Base-by-base conservation (phyloP, 2,113 vertebrate genomes). In the Thalassarche chlororhynchos region DNA sequence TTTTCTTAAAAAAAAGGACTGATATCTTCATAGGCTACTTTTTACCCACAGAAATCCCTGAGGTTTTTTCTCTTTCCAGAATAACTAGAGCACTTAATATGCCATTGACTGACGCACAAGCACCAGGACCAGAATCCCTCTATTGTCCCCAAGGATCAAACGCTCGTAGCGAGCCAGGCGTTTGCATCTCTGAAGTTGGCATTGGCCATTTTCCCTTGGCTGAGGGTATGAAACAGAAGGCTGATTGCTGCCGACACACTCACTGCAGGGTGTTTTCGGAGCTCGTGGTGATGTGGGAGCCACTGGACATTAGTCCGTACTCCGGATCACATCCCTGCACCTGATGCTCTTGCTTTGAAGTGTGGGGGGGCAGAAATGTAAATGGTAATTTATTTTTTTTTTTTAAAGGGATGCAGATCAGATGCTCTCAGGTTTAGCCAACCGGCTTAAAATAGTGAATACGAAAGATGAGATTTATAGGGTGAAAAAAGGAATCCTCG, bases 321-420 rank as follows among this genome's bases (percentile, higher is more conserved):
- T 28, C 49, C 1, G 0, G 17, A 24, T 93, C 91, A 16, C 49
- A 19, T 64, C 91, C 68, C 54, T 68, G 68, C 65, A 91, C 88
- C 69, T 95, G 92, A 90, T 77, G 49, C 70, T 81, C 36, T 90
- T 32, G 24, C 88, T 97, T 96, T 92, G 87, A 97, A 97, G 81
- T 72, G 25, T 8, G 10, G 5, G 17, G 46, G 34, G 16, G 5
- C 18, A 5, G n/a, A 15, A 21, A 36, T 90, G 16, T 58, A 89
- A 90, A 94, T 86, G 4, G 16, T 82, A 46, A 46, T 46, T 38
- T 38, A 8, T 34, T 40, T 52, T 52, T 60, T 84, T 78, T 93
- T 75, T 54, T 68, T 2, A 75, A 91, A 93, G 21, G 46, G 21
- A 84, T 96, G 88, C 83, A 95, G 80, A 97, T 95, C 62, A 91